Percentiles rank a stretch among this genome's conserved stretches.
phyloP scores from a whole-genome alignment of 2,888 invertebrate genomes.

The Drosophila kambysellisi region DNA sequence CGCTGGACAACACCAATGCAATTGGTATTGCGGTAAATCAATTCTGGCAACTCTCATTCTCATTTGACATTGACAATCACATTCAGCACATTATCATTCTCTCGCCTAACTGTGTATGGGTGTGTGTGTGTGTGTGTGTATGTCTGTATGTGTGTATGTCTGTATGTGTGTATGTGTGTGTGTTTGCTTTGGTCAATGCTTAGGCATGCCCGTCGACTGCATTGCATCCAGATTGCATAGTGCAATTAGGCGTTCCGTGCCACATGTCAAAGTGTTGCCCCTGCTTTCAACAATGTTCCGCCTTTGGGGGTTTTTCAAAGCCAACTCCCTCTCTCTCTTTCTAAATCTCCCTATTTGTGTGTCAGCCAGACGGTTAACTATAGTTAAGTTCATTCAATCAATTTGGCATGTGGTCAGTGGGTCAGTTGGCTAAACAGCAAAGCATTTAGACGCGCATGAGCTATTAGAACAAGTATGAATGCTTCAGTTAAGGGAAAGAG shows the following conservation, averaged over 20 bases:
- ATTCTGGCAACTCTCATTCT: slow-evolving; percentile 30
- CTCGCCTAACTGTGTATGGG: neutral
- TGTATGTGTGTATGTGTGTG: slow-evolving; percentile 1
- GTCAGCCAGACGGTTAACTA: neutral
- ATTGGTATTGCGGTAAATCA: slow-evolving; percentile 51
- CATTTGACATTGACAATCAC: slow-evolving; percentile 17
- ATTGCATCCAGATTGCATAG: slow-evolving; percentile 42
- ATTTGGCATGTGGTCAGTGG: neutral
- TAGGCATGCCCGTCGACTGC: neutral
- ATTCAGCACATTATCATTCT: neutral
- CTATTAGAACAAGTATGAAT: slow-evolving; percentile 40
- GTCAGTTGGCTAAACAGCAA: slow-evolving; percentile 48
- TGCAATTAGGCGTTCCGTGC: slow-evolving; percentile 55
- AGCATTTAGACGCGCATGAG: slow-evolving; percentile 60
- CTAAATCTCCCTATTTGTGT: neutral
- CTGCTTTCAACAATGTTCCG: neutral
- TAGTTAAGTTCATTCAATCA: slow-evolving; percentile 21
- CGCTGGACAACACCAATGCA: slow-evolving; percentile 31
- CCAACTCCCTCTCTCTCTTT: neutral
- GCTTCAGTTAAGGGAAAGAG: neutral
- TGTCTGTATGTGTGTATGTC: neutral
- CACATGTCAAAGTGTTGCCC: slow-evolving; percentile 31
- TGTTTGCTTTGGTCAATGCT: slow-evolving; percentile 5
- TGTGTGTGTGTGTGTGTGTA: neutral
- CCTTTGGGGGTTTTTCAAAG: neutral